phyloP scores from a whole-genome alignment of 1,140 invertebrate species.

The Triops longicaudatus region DNA sequence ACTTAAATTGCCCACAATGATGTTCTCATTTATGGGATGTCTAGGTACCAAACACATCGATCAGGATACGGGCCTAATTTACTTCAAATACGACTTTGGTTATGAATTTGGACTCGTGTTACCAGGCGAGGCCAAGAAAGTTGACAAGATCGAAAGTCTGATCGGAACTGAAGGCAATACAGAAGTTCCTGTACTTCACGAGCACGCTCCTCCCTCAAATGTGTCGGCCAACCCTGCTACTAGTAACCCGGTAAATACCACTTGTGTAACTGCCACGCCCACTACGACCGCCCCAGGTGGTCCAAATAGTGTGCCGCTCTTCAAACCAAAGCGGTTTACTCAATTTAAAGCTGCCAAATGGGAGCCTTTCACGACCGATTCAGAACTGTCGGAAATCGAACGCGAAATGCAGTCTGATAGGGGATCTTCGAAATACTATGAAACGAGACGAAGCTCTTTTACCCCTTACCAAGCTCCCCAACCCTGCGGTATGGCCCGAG shows the following conservation, averaged over 20 bases:
- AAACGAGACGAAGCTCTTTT: constrained; percentile 22
- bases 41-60: constrained; percentile 68
- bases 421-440: constrained; percentile 27
- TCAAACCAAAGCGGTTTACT: constrained; percentile 41
- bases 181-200: constrained; percentile 54
- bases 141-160: constrained; percentile 31
- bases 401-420: constrained; percentile 31
- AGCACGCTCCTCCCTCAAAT: constrained; percentile 36
- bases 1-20: constrained; percentile 29
- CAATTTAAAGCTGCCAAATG: constrained; percentile 49
- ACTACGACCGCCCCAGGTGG: constrained; percentile 28
- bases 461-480: constrained; percentile 20
- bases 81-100: constrained; percentile 75
- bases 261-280: not conserved
- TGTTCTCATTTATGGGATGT: constrained; percentile 19
- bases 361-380: constrained; percentile 52
- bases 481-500: not conserved
- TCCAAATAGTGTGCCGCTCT: constrained; percentile 32
- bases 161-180: constrained; percentile 46
- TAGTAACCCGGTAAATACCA: not conserved
- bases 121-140: constrained; percentile 52
- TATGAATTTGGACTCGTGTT: constrained; percentile 68
- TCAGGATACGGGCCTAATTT: constrained; percentile 64
- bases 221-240: constrained; percentile 15
- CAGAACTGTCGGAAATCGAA: constrained; percentile 51